phyloP scores from a whole-genome alignment of 1,140 invertebrate genomes.

The Eurosta solidaginis region DNA sequence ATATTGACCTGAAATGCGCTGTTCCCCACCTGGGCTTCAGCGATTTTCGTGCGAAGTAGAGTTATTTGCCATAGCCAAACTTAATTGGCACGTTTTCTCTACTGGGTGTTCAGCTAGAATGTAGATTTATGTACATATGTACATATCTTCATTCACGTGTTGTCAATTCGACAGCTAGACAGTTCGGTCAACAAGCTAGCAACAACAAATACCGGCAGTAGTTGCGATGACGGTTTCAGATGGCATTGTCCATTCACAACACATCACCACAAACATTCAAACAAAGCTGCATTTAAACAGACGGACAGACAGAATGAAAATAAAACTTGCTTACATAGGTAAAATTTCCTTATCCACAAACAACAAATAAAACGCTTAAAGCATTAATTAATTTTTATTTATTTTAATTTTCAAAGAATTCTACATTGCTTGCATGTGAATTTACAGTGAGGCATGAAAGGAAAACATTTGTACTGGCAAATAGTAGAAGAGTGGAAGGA shows the following conservation, averaged over 20 bases:
- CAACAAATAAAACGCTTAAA: not conserved
- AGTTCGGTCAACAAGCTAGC: not conserved
- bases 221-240: not conserved
- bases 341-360: constrained; percentile 8
- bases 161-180: not conserved
- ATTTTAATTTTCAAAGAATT: constrained; percentile 11
- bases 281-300: not conserved
- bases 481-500: not conserved
- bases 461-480: not conserved
- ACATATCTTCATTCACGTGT: not conserved
- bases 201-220: not conserved
- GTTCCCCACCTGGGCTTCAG: no score
- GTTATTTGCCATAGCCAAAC: no score
- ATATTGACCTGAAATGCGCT: no score
- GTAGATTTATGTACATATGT: not conserved
- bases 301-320: not conserved
- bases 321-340: not conserved
- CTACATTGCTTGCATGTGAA: constrained; percentile 14
- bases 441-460: not conserved
- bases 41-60: no score
- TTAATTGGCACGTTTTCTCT: no score
- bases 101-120: not conserved
- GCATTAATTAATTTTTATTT: not conserved
- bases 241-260: constrained; percentile 7
- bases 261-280: not conserved